A percentile compares a stretch with the other conserved stretches of the same genome.
phyloP scores from a whole-genome alignment of 2,113 vertebrate genomes.

The Coturnix japonica region DNA sequence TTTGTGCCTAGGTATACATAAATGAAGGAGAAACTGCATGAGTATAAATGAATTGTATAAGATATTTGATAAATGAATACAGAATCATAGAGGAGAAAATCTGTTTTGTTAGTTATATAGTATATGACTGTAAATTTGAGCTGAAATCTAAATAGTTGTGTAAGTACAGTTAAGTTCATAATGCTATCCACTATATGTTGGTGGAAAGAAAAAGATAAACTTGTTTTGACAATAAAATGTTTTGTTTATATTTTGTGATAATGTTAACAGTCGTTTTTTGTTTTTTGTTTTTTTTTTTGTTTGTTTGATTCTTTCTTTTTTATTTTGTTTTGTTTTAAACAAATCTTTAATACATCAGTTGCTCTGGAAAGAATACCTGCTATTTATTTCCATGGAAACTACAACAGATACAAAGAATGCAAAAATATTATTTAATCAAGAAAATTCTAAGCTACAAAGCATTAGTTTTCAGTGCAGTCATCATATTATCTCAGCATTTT shows the following conservation, averaged over 20 bases:
- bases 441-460: background rate
- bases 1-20: background rate
- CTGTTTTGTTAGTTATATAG: background rate
- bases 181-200: background rate
- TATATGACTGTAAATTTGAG: background rate
- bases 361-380: background rate
- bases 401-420: background rate
- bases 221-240: background rate
- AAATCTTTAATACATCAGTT: background rate
- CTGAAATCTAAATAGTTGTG: background rate
- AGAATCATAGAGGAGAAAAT: background rate
- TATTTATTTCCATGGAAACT: background rate
- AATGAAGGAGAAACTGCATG: background rate
- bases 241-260: background rate
- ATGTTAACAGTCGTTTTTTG: background rate
- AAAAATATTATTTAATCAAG: background rate
- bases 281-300: background rate
- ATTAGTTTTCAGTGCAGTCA: background rate
- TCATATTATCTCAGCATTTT: background rate
- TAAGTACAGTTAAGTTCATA: background rate
- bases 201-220: fast-evolving
- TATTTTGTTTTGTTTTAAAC: background rate
- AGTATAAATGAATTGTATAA: background rate
- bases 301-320: too few relatives aligned
- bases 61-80: background rate